Evolutionary conservation across 2,888 invertebrate species (phyloP), one percentile per base, ranked within the genome.

Genomic region (Dasypolia templi): DNA sequence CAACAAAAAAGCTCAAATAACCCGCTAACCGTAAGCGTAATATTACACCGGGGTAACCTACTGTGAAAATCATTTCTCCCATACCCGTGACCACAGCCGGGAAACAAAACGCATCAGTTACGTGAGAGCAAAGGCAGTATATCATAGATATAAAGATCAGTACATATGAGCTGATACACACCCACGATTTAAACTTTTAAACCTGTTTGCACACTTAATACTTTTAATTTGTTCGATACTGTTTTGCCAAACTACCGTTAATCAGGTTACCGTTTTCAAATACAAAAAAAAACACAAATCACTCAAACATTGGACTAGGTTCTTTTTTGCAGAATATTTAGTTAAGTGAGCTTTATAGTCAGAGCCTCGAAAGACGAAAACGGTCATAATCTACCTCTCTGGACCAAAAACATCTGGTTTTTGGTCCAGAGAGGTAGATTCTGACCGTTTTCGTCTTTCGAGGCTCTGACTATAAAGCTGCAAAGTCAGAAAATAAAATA

Each of bases 91-190:
- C 68, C 78, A 39, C 72, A 62, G 69, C 55, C 3, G 66, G 62
- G 35, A 77, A 83, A 83, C 83, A 77, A 83, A 83, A 68, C 70
- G 63, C 72, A 77, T 78, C 51, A 32, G 72, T 77, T 75, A 72
- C 67, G 59, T 7, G 44, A 68, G 72, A 77, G 81, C 46, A 59
- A 32, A 51, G 44, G 42, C 58, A 69, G 51, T 79, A 35, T 66
- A 73, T 71, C 71, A 79, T 71, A 71, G 35, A 64, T 49, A 74
- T 77, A 75, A 75, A 75, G 59, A 69, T 55, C 32, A 1, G 49
- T 58, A 61, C 51, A 64, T 32, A 74, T 2, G 71, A 42, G 12
- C 29, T 1, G 55, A 12, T 35, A 9, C 51, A 71, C 35, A 61
- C 58, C 5, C 0, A 49, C 71, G 65, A 65, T 39, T 71, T 46